Base-by-base conservation (phyloP, 2,888 invertebrate genomes). In the Xanthia icteritia region DNA sequence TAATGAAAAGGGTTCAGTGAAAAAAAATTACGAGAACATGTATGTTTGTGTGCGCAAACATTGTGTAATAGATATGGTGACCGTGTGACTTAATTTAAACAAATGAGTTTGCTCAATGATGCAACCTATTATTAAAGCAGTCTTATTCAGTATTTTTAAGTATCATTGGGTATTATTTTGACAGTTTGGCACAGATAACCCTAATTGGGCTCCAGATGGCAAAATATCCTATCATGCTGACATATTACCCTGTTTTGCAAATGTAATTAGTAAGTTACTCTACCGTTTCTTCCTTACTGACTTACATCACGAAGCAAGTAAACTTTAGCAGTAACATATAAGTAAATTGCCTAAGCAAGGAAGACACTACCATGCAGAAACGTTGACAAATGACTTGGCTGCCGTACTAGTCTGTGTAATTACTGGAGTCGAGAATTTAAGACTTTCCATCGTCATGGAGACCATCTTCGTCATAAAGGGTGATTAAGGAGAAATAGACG, bases 1-100 rank as follows among this genome's bases (percentile, higher is more conserved):
- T 83, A 88, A 83, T 81, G 76, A 72, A 65, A 77, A 76, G 79
- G 78, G 79, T 86, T 81, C 60, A 65, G 76, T 76, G 64, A 56
- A 79, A 75, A 31, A 78, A 31, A 31, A 60, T 58, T 68, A 78
- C 56, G 64, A 48, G 42, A 51, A 70, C 66, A 70, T 51, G 67
- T 56, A 31, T 66, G 48, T 64, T 48, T 64, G 48, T 73, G 60
- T 8, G 45, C 31, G 61, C 56, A 45, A 69, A 72, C 48, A 66
- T 39, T 13, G 56, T 36, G 48, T 68, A 70, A 69, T 42, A 61
- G 58, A 73, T 63, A 76, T 60, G 67, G 60, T 56, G 58, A 64
- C 72, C 65, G 13, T 61, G 39, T 15, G 45, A 54, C 27, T 36
- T 51, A 67, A 82, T 81, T 81, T 45, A 76, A 68, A 54, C 81